These are phyloP conservation scores for Maniola jurtina DNA, from an alignment of 1,140 invertebrate genomes.

Conservation along the genomic window DNA sequence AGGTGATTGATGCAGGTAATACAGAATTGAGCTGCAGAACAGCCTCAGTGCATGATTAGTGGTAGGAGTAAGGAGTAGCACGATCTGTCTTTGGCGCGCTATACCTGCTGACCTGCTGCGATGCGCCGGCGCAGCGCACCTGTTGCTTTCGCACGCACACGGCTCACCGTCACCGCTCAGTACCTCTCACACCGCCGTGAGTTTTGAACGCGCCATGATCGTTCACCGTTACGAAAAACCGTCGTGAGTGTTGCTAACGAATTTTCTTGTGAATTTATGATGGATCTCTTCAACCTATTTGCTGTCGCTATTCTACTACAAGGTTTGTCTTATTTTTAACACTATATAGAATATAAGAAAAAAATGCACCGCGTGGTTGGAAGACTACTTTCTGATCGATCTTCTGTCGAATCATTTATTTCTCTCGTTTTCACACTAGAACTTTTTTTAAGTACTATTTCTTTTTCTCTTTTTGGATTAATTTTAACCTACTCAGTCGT, in stretches of 20 bases:
- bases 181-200: conserved; percentile 37
- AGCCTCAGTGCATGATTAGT: too few relatives aligned
- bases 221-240: conserved; percentile 35
- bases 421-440: conserved; percentile 25
- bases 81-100: conserved; percentile 1
- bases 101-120: conserved; percentile 35
- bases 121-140: conserved; percentile 42
- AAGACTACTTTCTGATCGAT: conserved; percentile 41
- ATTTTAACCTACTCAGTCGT: too few relatives aligned
- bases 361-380: conserved; percentile 23
- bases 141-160: conserved; percentile 37
- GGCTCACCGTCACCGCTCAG: conserved; percentile 32
- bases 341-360: neutral
- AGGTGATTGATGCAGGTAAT: too few relatives aligned
- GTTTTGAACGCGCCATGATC: conserved; percentile 48
- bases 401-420: conserved; percentile 31
- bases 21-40: too few relatives aligned
- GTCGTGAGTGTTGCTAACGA: conserved; percentile 54
- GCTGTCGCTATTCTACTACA: conserved; percentile 42
- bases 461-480: neutral
- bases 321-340: conserved; percentile 40
- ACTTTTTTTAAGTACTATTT: neutral
- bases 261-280: conserved; percentile 51
- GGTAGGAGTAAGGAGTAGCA: too few relatives aligned
- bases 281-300: conserved; percentile 57